Evolutionary conservation across 2,888 invertebrate genomes (phyloP).

Genomic region (Atherix ibis): DNA sequence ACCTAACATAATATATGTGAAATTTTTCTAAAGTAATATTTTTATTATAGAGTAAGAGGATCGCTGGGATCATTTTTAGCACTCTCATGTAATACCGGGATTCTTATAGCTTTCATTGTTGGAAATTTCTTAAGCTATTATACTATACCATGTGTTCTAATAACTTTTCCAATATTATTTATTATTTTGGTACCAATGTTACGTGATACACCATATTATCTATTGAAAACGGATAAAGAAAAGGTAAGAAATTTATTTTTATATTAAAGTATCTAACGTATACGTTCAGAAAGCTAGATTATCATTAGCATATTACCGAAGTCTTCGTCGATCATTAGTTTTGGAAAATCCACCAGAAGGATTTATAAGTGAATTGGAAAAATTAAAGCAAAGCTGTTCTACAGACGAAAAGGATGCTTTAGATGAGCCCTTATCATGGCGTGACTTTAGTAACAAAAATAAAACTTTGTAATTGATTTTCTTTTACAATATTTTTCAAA

Average conservation of each 20-base stretch:
- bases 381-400: slow-evolving; percentile 17
- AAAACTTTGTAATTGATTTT: no score
- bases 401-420: slow-evolving; percentile 3
- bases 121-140: slow-evolving; percentile 22
- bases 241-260: slow-evolving; percentile 12
- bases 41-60: slow-evolving; percentile 23
- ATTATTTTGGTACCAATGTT: slow-evolving; percentile 20
- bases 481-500: no score
- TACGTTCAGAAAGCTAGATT: slow-evolving; percentile 24
- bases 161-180: slow-evolving; percentile 18
- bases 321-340: slow-evolving; percentile 16
- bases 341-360: slow-evolving; percentile 19
- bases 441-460: background rate
- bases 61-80: slow-evolving; percentile 25
- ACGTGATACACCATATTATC: slow-evolving; percentile 27
- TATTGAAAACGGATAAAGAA: slow-evolving; percentile 18
- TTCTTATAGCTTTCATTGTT: slow-evolving; percentile 21
- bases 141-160: slow-evolving; percentile 18
- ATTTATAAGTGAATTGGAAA: slow-evolving; percentile 22
- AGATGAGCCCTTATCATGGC: background rate
- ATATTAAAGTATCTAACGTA: background rate
- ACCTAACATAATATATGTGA: slow-evolving; percentile 1
- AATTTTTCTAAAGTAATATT: slow-evolving; percentile 1
- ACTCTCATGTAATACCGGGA: slow-evolving; percentile 23
- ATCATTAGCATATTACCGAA: slow-evolving; percentile 24